Evolutionary conservation across 2,888 invertebrate genomes (phyloP), one percentile per base, ranked within the genome.

Genomic region (Bedellia somnulentella): DNA sequence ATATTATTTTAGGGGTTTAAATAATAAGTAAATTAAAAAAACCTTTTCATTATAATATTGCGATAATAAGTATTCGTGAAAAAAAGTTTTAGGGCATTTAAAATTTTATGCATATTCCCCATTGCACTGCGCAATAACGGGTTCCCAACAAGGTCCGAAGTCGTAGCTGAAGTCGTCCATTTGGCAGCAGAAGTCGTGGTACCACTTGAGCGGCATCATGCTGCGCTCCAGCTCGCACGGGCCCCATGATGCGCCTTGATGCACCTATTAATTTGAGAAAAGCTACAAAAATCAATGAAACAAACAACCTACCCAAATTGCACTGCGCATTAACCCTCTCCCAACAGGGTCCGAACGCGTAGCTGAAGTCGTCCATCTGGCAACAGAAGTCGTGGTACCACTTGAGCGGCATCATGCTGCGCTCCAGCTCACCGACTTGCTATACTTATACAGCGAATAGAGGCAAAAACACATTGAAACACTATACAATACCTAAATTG

Each of bases 131-230:
- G 94, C 91, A 33, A 94, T 86, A 10, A 93, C 93, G 0, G 99
- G 97, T 53, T 99, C 99, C 99, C 99, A 99, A 59, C 98, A 98
- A 0, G 98, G 96, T 0, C 99, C 99, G 55, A 99, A 98, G 0
- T 96, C 95, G 56, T 95, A 91, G 51, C 89, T 88, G 53, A 85
- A 91, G 41, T 87, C 86, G 30, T 89, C 86, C 46, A 94, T 84
- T 57, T 95, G 94, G 73, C 93, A 93, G 61, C 93, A 94, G 34
- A 99, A 82, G 63, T 99, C 98, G 67, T 99, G 95, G 70, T 95
- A 99, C 76, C 93, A 97, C 66, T 99, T 99, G 24, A 98, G 77
- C 0, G 96, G 86, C 29, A 93, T 89, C 89, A 99, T 93, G 41
- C 88, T 87, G 32, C 98, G 80, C 57, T 95, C 89, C 8, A 99